Conservation (phyloP, 2,888 invertebrate species). For the Gastracanthus pulcherrimus region DNA sequence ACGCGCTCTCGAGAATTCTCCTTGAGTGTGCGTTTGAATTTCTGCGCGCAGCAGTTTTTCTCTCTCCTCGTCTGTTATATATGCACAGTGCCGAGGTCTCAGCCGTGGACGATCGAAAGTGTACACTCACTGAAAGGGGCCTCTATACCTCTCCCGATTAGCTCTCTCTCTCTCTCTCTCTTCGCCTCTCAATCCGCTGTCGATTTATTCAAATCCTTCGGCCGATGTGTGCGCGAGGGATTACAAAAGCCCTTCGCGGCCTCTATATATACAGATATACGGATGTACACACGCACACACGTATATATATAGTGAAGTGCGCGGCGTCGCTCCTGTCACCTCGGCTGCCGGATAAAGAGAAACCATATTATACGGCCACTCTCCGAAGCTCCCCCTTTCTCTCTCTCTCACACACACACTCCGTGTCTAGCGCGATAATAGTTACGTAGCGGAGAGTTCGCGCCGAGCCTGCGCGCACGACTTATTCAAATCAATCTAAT, state of each 20-base stretch:
- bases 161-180: too few species aligned
- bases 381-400: not conserved
- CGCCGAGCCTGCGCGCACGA: not conserved
- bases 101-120: not conserved
- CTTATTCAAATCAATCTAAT: slow-evolving; percentile 47
- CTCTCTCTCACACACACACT: too few species aligned
- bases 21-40: slow-evolving; percentile 11
- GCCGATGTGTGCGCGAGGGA: not conserved
- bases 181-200: slow-evolving; percentile 22
- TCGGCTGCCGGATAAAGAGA: slow-evolving; percentile 41
- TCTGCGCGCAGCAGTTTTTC: not conserved
- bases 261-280: not conserved
- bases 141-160: slow-evolving; percentile 22
- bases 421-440: too few species aligned
- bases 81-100: too few species aligned
- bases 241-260: slow-evolving; percentile 33
- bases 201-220: slow-evolving; percentile 54
- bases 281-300: not conserved
- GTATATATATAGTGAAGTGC: too few species aligned
- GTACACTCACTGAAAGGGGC: not conserved
- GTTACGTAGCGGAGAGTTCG: too few species aligned
- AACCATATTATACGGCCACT: slow-evolving; percentile 34
- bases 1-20: slow-evolving; percentile 15
- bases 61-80: too few species aligned
- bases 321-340: slow-evolving; percentile 16